These are phyloP conservation scores for Zaprionus obscuricornis DNA, from an alignment of 2,888 invertebrate genomes.

Conservation along the genomic window DNA sequence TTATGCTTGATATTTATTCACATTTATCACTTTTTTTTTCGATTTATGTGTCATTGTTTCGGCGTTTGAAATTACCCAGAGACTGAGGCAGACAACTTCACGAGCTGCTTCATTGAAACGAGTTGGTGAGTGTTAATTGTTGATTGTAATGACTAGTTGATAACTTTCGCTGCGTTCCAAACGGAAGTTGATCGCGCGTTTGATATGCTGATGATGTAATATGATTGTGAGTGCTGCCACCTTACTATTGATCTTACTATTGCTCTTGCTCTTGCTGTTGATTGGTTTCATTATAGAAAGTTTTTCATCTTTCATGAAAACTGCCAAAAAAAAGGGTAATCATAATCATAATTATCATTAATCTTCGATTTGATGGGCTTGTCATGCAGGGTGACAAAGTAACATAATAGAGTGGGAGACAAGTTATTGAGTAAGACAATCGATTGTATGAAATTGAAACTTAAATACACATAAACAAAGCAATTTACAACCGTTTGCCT, in stretches of 20 bases:
- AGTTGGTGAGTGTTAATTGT: conserved; percentile 28
- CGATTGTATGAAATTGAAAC: conserved; percentile 59
- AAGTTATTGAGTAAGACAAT: no score
- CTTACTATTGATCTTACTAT: conserved; percentile 59
- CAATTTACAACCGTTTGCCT: conserved; percentile 45
- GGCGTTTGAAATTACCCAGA: conserved; percentile 62
- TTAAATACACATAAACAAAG: conserved; percentile 47
- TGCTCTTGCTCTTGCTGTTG: conserved; percentile 56
- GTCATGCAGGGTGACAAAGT: no score
- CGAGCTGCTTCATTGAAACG: conserved; percentile 31
- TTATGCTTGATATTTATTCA: conserved; percentile 61
- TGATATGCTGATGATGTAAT: conserved; percentile 16
- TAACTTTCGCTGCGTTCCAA: conserved; percentile 61
- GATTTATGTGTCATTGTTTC: conserved; percentile 73
- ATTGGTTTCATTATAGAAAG: conserved; percentile 55
- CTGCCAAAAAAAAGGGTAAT: conserved; percentile 14
- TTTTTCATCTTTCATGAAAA: conserved; percentile 28
- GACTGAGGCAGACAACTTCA: conserved; percentile 4
- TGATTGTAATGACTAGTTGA: conserved; percentile 59
- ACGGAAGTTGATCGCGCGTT: conserved; percentile 49
- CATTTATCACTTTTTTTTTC: conserved; percentile 12
- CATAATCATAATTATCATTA: conserved; percentile 47
- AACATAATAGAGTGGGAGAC: no score
- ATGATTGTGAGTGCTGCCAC: conserved; percentile 24
- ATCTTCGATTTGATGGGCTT: not conserved